Base-by-base conservation (phyloP, 1,140 invertebrate species). In the Bombus difficillimus region DNA sequence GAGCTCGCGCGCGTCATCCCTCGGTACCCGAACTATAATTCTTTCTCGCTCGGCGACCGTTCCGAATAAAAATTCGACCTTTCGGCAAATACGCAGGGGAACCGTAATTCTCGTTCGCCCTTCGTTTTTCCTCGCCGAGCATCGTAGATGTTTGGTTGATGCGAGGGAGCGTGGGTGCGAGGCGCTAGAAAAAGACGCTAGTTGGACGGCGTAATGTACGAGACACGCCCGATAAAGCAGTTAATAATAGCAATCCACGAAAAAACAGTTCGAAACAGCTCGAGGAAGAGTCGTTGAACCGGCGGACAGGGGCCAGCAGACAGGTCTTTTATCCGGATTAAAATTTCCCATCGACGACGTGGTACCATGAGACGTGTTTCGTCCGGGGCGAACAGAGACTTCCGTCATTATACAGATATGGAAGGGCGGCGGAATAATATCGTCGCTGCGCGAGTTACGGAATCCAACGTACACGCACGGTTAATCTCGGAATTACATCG, bases 401-500 rank as follows among this genome's bases (percentile, higher is more conserved):
- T 76, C 74, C 71, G 76, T 86, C 88, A 37, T 89, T 89, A 86
- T 39, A 83, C 59, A 12, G 78, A 43, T 71, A 39, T 57, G 80
- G 68, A 83, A 73, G 76, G 53, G 73, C 69, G 53, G 77, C 9
- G 85, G 77, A 89, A 83, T 89, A 89, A 89, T 89, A 81, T 89
- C 68, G 69, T 59, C 62, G 71, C 80, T 81, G 62, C 41, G 71
- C 68, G 71, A 73, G 57, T 62, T 47, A 41, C 66, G 86, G 39
- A 59, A 89, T 86, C 59, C 76, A 80, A 43, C 78, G 77, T 89
- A 78, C 72, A 81, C 88, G 81, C 77, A 81, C 77, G 43, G 78
- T 87, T 87, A 87, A 90, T 89, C 85, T 83, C 62, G 69, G 78
- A 87, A 90, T 90, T 89, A 90, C 85, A 87, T 57, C 85, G 81